These are phyloP conservation scores for Xestobium rufovillosum DNA, from an alignment of 2,888 invertebrate genomes.

Conservation along the genomic window DNA sequence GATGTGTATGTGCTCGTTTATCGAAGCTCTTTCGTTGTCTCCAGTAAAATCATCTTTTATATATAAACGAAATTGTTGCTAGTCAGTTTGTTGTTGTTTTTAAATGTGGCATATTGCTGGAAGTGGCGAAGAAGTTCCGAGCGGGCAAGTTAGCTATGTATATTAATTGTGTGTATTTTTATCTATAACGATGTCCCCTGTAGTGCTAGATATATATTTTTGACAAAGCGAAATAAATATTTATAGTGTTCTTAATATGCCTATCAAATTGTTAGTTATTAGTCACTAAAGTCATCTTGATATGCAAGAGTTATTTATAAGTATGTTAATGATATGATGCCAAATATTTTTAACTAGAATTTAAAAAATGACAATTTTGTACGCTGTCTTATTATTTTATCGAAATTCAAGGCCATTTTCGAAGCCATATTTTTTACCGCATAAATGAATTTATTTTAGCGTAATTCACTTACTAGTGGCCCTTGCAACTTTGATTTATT, in stretches of 20 bases:
- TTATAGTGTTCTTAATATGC: constrained; percentile 40
- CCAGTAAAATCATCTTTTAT: not conserved
- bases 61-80: not conserved
- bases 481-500: not conserved
- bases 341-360: constrained; percentile 38
- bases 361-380: constrained; percentile 22
- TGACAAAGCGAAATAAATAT: constrained; percentile 38
- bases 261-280: constrained; percentile 39
- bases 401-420: constrained; percentile 19
- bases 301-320: constrained; percentile 33
- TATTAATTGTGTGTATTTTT: constrained; percentile 31
- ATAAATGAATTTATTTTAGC: no score
- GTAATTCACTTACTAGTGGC: not conserved
- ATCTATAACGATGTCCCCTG: constrained; percentile 29
- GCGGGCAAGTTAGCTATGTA: constrained; percentile 5
- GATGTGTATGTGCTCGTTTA: constrained; percentile 9
- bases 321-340: constrained; percentile 40
- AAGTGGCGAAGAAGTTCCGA: not conserved
- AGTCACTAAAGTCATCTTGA: constrained; percentile 34
- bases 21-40: constrained; percentile 1
- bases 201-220: constrained; percentile 41
- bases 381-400: constrained; percentile 25
- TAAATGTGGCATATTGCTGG: not conserved
- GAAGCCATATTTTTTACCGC: constrained; percentile 1
- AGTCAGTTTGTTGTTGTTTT: not conserved